A percentile compares a stretch with the other conserved stretches of the same genome.
phyloP scores from a whole-genome alignment of 1,140 invertebrate genomes.

The Scaptomyza pallida region DNA sequence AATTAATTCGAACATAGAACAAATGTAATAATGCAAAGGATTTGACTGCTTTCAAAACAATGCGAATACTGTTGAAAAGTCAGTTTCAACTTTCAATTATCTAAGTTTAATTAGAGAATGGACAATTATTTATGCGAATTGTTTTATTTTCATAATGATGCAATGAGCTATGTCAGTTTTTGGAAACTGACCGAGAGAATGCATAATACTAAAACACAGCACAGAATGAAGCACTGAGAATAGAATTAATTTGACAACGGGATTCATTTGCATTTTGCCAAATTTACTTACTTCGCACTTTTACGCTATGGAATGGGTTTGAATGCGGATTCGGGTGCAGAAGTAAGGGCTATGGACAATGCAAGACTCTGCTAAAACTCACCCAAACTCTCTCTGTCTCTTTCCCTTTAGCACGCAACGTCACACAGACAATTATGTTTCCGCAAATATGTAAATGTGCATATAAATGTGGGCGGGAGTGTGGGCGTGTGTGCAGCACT shows the following conservation, averaged over 20 bases:
- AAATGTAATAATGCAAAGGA: not conserved
- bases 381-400: not conserved
- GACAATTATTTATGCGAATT: constrained; percentile 41
- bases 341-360: constrained; percentile 1
- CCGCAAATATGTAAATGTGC: constrained; percentile 56
- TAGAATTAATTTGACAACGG: constrained; percentile 50
- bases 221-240: not conserved
- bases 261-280: constrained; percentile 57
- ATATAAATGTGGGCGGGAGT: constrained; percentile 30
- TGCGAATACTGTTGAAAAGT: not conserved
- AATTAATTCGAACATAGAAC: not conserved
- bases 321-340: not conserved
- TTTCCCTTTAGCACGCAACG: constrained; percentile 24
- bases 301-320: not conserved
- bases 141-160: constrained; percentile 29
- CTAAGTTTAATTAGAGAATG: constrained; percentile 26
- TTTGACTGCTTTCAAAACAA: too few relatives aligned
- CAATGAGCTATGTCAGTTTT: constrained; percentile 18
- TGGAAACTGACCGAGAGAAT: constrained; percentile 14
- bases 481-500: constrained; percentile 22
- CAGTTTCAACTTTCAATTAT: constrained; percentile 26
- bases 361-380: constrained; percentile 32
- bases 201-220: constrained; percentile 28
- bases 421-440: constrained; percentile 60
- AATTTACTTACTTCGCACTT: constrained; percentile 42